Evolutionary conservation across 2,888 invertebrate species (phyloP).

Genomic region (Platerodrilus igneus): DNA sequence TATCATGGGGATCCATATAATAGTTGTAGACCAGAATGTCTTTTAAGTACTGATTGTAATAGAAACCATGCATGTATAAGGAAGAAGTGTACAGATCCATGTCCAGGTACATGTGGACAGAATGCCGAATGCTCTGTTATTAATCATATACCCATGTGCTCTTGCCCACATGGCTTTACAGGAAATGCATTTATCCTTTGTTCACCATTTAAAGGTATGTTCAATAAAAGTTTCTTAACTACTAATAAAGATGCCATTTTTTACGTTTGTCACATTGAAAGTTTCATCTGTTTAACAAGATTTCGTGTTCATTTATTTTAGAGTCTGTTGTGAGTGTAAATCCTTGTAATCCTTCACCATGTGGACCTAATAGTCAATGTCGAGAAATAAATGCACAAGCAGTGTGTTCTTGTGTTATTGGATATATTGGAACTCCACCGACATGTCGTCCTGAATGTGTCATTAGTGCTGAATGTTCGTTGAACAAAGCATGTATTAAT

Average conservation of each 20-base stretch:
- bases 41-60: slow-evolving; percentile 66
- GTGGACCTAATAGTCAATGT: slow-evolving; percentile 65
- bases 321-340: slow-evolving; percentile 50
- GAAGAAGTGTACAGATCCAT: slow-evolving; percentile 68
- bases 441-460: slow-evolving; percentile 73
- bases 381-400: slow-evolving; percentile 61
- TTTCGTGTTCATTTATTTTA: slow-evolving; percentile 13
- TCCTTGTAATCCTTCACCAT: slow-evolving; percentile 66
- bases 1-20: slow-evolving; percentile 70
- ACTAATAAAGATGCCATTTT: no score
- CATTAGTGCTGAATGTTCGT: slow-evolving; percentile 66
- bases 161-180: slow-evolving; percentile 62
- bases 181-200: slow-evolving; percentile 72
- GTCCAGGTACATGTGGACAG: slow-evolving; percentile 68
- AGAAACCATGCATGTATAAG: slow-evolving; percentile 65
- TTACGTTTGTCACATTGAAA: no score
- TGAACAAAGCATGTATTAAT: slow-evolving; percentile 66
- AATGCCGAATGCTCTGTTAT: slow-evolving; percentile 69
- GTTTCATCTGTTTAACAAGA: no score
- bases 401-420: slow-evolving; percentile 64
- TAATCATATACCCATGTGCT: slow-evolving; percentile 73
- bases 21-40: slow-evolving; percentile 67
- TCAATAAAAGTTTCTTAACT: no score
- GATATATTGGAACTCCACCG: slow-evolving; percentile 73
- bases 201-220: slow-evolving; percentile 51